Evolutionary conservation across 2,888 invertebrate species (phyloP), one percentile per base, ranked within the genome.

Genomic region (Drosophila borborema): DNA sequence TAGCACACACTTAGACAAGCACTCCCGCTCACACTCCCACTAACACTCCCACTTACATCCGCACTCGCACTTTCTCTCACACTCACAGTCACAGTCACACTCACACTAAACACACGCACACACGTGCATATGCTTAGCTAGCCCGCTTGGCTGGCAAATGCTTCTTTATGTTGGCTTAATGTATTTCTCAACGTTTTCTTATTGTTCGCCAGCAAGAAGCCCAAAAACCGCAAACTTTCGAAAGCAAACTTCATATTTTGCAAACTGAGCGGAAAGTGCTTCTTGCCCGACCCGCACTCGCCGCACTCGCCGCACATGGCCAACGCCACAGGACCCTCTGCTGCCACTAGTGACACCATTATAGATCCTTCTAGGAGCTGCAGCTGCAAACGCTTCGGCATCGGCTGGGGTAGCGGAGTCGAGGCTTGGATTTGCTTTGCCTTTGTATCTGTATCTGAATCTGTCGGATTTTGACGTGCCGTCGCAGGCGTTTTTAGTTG

Each of bases 191-290:
- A 81, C 76, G 71, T 77, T 82, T 82, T 77, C 82, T 82, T 76
- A 82, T 83, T 80, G 79, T 83, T 83, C 68, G 72, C 72, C 72
- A 34, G 56, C 73, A 68, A 81, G 84, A 81, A 83, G 80, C 74
- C 81, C 77, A 77, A 83, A 81, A 83, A 83, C 83, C 83, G 69
- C 84, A 83, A 83, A 83, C 80, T 83, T 83, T 81, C 80, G 74
- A 83, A 82, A 76, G 81, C 80, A 83, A 83, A 83, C 83, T 83
- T 83, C 84, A 83, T 83, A 83, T 83, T 83, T 83, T 83, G 81
- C 77, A 83, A 83, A 79, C 82, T 83, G 82, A 81, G 81, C 81
- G 82, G 82, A 83, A 83, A 83, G 84, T 77, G 68, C 74, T 73
- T 64, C 41, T 71, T 66, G 45, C 54, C 64, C 63, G 48, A 48